Evolutionary conservation across 2,888 invertebrate genomes (phyloP).

Genomic region (Schizotus pectinicornis): DNA sequence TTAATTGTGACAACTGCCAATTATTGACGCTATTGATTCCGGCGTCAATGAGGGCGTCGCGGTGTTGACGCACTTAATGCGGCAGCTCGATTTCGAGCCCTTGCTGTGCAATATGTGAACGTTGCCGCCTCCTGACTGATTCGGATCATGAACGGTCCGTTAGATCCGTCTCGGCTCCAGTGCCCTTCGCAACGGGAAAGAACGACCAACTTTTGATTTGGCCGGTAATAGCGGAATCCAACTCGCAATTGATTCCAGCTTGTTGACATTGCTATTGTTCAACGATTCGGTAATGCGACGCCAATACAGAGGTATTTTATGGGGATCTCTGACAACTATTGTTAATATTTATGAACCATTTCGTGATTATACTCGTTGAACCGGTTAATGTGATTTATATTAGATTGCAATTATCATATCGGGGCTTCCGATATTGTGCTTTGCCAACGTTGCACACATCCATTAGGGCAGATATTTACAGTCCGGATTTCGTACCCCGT

Average conservation of each 20-base stretch:
- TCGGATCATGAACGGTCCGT: neutral
- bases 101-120: too few species aligned
- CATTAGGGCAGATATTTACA: conserved; percentile 24
- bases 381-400: conserved; percentile 49
- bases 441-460: conserved; percentile 17
- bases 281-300: conserved; percentile 31
- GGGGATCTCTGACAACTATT: conserved; percentile 49
- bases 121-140: too few species aligned
- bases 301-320: conserved; percentile 38
- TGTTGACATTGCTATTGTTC: conserved; percentile 38
- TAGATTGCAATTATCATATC: conserved; percentile 49
- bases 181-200: neutral
- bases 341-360: conserved; percentile 49
- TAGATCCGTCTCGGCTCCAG: neutral
- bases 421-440: neutral
- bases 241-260: conserved; percentile 35
- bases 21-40: too few species aligned
- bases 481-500: conserved; percentile 27
- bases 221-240: conserved; percentile 9
- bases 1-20: too few species aligned
- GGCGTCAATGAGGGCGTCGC: too few species aligned
- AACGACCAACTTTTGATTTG: neutral
- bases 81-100: too few species aligned
- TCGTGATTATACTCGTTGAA: conserved; percentile 45
- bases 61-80: too few species aligned